Conservation (phyloP, 2,113 vertebrate genomes). For the Atlantisia rogersi region DNA sequence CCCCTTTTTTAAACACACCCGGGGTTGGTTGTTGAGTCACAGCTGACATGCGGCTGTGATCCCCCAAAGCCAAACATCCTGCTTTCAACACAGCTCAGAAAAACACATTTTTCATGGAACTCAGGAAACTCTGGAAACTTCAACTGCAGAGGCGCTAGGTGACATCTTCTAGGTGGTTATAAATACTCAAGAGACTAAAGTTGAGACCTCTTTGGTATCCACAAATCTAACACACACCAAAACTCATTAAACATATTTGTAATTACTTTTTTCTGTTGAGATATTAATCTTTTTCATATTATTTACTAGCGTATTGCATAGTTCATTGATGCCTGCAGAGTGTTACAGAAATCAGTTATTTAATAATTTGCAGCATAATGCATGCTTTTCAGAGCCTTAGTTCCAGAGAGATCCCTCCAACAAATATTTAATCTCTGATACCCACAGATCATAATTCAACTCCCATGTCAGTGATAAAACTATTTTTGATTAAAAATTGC, state of each 20-base stretch:
- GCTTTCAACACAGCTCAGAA: accelerated
- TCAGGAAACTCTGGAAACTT: neutral
- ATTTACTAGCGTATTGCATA: conserved; percentile 37
- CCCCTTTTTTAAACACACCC: no score
- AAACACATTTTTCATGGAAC: neutral
- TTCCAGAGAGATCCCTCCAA: neutral
- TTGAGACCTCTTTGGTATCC: neutral
- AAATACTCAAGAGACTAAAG: neutral
- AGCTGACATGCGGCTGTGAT: accelerated
- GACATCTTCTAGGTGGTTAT: neutral
- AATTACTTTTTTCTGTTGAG: conserved; percentile 24
- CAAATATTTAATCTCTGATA: conserved; percentile 6
- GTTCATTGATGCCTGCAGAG: conserved; percentile 21
- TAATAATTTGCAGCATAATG: conserved; percentile 50
- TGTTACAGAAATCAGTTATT: conserved; percentile 35
- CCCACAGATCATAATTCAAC: conserved; percentile 33
- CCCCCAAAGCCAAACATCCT: neutral
- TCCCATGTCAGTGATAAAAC: neutral
- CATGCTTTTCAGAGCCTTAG: neutral
- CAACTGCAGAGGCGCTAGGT: neutral
- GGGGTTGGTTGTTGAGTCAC: no score
- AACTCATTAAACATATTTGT: neutral
- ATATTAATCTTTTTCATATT: conserved; percentile 19
- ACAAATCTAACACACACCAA: neutral
- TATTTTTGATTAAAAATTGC: conserved; percentile 33